These are phyloP conservation scores for Laticauda laticaudata DNA, from an alignment of 2,113 vertebrate genomes.

Conservation along the genomic window DNA sequence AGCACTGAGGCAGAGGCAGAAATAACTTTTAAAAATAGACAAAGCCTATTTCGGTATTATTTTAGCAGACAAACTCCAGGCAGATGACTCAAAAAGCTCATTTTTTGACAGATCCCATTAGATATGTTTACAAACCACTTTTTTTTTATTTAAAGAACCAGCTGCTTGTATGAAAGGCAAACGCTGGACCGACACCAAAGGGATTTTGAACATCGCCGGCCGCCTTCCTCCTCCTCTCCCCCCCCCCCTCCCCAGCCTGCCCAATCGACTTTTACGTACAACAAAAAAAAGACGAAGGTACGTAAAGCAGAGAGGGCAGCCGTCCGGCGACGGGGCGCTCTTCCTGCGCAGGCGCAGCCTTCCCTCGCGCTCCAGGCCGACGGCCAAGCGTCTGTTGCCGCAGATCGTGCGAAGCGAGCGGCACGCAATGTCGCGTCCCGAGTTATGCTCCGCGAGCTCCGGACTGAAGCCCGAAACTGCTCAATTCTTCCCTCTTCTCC, in stretches of 20 bases:
- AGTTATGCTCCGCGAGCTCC: constrained; percentile 3
- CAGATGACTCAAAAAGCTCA: neutral
- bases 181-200: neutral
- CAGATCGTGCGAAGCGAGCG: neutral
- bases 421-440: constrained; percentile 12
- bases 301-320: neutral
- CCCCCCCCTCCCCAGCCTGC: too few species aligned
- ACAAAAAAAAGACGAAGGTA: neutral
- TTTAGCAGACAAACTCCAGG: neutral
- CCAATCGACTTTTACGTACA: neutral
- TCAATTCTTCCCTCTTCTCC: neutral
- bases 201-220: too few species aligned
- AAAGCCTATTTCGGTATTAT: neutral
- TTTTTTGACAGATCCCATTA: too few species aligned
- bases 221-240: fast-evolving
- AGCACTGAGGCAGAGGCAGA: neutral
- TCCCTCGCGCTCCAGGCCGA: neutral
- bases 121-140: neutral
- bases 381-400: neutral
- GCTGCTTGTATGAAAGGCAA: neutral
- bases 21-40: neutral
- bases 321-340: neutral
- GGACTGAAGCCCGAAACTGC: neutral
- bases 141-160: neutral
- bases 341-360: neutral